phyloP scores from a whole-genome alignment of 2,888 invertebrate genomes.

The Rhamphomyia laevipes region DNA sequence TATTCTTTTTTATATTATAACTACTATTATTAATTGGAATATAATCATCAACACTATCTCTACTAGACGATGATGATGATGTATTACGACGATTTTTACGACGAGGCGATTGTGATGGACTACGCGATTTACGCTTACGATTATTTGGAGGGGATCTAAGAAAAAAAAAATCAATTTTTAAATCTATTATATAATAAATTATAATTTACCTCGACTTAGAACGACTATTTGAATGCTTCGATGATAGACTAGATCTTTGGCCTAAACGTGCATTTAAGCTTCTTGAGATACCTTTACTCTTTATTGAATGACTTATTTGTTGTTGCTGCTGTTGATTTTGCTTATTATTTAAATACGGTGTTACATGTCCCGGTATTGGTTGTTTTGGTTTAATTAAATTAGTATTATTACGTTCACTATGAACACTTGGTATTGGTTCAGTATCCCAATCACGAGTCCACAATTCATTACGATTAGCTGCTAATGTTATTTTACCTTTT shows the following conservation, averaged over 20 bases:
- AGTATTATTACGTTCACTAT: conserved; percentile 58
- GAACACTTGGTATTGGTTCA: conserved; percentile 82
- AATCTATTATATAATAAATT: neutral
- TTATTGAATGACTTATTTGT: conserved; percentile 17
- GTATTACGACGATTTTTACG: conserved; percentile 40
- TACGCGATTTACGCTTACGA: conserved; percentile 24
- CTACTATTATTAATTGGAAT: conserved; percentile 26
- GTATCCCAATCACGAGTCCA: conserved; percentile 89
- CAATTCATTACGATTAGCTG: conserved; percentile 76
- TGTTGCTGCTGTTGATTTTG: conserved; percentile 20
- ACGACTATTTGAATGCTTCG: conserved; percentile 21
- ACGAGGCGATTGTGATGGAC: conserved; percentile 40
- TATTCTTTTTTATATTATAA: conserved; percentile 28
- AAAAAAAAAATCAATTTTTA: conserved; percentile 1
- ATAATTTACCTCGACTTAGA: conserved; percentile 23
- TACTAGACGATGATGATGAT: conserved; percentile 35
- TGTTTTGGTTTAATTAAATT: conserved; percentile 36
- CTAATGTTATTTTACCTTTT: conserved; percentile 85
- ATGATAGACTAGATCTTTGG: conserved; percentile 34
- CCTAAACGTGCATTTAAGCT: conserved; percentile 48
- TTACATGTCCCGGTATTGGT: conserved; percentile 38
- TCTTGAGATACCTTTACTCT: conserved; percentile 40
- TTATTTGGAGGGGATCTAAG: conserved; percentile 15
- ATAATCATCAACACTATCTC: conserved; percentile 21
- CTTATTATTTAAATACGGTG: conserved; percentile 38